A percentile compares a stretch with the other conserved stretches of the same genome.
These are phyloP conservation scores for Hozukius guyotensis DNA, from an alignment of 2,797 vertebrate genomes.

Conservation along the genomic window DNA sequence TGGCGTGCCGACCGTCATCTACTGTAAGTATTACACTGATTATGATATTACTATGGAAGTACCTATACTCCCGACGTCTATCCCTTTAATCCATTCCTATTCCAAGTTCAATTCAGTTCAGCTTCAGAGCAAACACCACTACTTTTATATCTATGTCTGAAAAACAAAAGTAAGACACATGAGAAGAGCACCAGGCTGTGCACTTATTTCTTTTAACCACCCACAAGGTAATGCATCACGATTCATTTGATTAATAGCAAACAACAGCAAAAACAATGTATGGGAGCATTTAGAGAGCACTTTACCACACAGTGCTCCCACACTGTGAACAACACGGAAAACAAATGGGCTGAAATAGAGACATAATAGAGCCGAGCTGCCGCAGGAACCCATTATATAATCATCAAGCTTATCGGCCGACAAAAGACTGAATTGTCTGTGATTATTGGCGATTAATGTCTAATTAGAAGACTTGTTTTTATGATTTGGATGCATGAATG, in stretches of 20 bases:
- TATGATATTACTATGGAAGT: too few relatives aligned
- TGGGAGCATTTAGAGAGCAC: conserved; percentile 26
- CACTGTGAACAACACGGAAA: conserved; percentile 1
- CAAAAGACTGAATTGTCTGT: not conserved
- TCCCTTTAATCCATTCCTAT: not conserved
- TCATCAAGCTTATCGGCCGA: not conserved
- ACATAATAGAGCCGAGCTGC: not conserved
- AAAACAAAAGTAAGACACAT: conserved; percentile 28
- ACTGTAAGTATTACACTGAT: too few relatives aligned
- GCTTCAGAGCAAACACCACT: not conserved
- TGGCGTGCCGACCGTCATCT: too few relatives aligned
- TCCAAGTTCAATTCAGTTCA: not conserved
- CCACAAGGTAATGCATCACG: conserved; percentile 41
- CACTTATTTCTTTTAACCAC: conserved; percentile 29
- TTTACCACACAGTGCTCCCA: not conserved
- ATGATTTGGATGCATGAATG: not conserved
- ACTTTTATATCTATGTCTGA: not conserved
- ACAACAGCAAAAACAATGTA: conserved; percentile 19
- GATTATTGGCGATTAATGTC: not conserved
- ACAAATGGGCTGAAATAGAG: conserved; percentile 18
- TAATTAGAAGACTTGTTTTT: not conserved
- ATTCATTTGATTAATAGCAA: conserved; percentile 53
- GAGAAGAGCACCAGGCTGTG: not conserved
- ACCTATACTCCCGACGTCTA: too few relatives aligned
- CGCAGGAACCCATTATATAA: not conserved